Evolutionary conservation across 2,113 vertebrate genomes (phyloP).

Genomic region (Macaca nemestrina): DNA sequence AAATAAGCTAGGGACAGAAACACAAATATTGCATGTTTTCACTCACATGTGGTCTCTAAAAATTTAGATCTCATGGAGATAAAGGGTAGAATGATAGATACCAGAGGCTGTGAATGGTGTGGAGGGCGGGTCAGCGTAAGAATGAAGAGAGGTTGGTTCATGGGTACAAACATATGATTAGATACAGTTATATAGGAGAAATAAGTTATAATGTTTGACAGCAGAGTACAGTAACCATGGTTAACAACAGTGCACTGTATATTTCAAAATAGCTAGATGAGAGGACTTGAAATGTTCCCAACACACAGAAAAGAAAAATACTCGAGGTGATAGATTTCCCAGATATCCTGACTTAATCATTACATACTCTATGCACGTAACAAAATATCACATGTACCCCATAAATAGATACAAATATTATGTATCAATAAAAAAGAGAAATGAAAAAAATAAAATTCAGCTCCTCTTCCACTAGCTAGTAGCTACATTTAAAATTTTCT

Average conservation of each 20-base stretch:
- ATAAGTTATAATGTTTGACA: not conserved
- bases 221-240: not conserved
- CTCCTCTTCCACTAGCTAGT: not conserved
- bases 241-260: not conserved
- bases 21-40: not conserved
- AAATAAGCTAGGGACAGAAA: not conserved
- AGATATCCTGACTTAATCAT: not conserved
- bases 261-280: not conserved
- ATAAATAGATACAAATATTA: not conserved
- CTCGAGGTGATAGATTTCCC: not conserved
- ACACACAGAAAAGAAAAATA: not conserved
- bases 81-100: not conserved
- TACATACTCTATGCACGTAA: not conserved
- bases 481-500: not conserved
- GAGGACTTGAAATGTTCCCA: not conserved
- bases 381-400: not conserved
- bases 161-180: not conserved
- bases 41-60: not conserved
- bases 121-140: not conserved
- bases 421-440: not conserved
- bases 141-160: not conserved
- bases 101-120: not conserved
- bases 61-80: not conserved
- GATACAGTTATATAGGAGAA: too few species aligned
- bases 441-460: not conserved